These are phyloP conservation scores for Macroglossus sobrinus DNA, from an alignment of 2,113 vertebrate genomes.

Conservation along the genomic window DNA sequence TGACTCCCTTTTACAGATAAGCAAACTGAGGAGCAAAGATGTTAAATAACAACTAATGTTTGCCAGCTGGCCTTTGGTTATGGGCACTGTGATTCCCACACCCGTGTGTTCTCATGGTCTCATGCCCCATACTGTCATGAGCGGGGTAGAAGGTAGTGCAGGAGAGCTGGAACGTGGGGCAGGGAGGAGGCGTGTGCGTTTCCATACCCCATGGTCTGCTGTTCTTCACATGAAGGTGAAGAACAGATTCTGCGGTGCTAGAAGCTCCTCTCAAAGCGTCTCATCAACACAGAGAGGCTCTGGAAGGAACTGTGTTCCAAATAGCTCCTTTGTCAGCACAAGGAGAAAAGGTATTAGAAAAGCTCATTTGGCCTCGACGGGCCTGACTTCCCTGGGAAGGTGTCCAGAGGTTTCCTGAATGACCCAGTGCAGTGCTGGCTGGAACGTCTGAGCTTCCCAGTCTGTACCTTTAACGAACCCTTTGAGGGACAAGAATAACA, in stretches of 20 bases:
- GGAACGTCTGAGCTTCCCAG: background rate
- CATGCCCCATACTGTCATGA: accelerated
- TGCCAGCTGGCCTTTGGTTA: background rate
- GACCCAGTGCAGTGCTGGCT: background rate
- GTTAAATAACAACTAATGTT: background rate
- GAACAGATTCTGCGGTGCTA: accelerated
- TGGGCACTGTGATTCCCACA: background rate
- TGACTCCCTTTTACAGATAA: background rate
- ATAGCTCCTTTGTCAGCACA: background rate
- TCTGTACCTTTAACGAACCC: background rate
- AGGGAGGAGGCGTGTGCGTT: accelerated
- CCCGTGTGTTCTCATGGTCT: background rate
- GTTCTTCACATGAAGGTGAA: accelerated
- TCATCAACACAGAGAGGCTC: background rate
- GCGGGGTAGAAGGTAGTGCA: accelerated
- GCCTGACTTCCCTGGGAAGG: background rate
- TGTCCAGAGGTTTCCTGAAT: background rate
- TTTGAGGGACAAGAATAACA: background rate
- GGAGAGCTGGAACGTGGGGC: accelerated
- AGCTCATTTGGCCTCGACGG: accelerated
- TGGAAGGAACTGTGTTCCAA: background rate
- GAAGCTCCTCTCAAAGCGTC: background rate
- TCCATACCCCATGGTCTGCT: accelerated
- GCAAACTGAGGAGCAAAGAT: background rate
- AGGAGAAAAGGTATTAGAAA: background rate